Evolutionary conservation across 2,888 invertebrate genomes (phyloP).

Genomic region (Anorthoa munda): DNA sequence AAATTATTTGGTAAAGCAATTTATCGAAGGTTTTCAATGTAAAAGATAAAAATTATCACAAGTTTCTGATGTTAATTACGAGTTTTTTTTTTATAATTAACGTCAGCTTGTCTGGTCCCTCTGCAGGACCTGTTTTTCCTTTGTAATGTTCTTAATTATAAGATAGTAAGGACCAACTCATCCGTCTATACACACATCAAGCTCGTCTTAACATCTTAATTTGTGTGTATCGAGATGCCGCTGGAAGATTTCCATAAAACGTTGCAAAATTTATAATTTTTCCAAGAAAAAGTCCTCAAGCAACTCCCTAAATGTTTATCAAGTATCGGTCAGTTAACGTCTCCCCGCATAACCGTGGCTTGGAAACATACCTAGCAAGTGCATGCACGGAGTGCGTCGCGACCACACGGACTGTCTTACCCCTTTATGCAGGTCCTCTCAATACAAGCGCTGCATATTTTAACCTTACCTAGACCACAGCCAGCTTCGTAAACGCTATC

Average conservation of each 20-base stretch:
- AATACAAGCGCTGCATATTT: slow-evolving; percentile 90
- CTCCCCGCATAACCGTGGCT: slow-evolving; percentile 45
- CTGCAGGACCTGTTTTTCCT: too few species aligned
- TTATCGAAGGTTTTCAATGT: too few species aligned
- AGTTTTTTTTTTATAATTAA: too few species aligned
- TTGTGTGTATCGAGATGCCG: too few species aligned
- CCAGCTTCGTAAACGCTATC: slow-evolving; percentile 87
- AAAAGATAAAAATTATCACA: background rate
- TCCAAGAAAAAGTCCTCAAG: background rate
- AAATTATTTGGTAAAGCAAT: too few species aligned
- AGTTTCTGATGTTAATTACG: background rate
- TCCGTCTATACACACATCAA: too few species aligned
- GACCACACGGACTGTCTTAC: slow-evolving; percentile 86
- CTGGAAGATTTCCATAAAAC: too few species aligned
- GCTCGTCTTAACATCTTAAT: too few species aligned
- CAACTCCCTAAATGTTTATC: background rate
- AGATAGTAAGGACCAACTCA: too few species aligned
- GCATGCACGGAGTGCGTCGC: slow-evolving; percentile 78
- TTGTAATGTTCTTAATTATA: too few species aligned
- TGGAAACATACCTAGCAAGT: slow-evolving; percentile 71
- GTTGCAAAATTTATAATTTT: background rate
- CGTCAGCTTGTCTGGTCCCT: too few species aligned
- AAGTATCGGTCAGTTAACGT: background rate
- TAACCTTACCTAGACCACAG: slow-evolving; percentile 85
- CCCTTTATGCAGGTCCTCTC: slow-evolving; percentile 87